Base-by-base conservation (phyloP, 1,140 invertebrate genomes). In the Dermatophagoides farinae region DNA sequence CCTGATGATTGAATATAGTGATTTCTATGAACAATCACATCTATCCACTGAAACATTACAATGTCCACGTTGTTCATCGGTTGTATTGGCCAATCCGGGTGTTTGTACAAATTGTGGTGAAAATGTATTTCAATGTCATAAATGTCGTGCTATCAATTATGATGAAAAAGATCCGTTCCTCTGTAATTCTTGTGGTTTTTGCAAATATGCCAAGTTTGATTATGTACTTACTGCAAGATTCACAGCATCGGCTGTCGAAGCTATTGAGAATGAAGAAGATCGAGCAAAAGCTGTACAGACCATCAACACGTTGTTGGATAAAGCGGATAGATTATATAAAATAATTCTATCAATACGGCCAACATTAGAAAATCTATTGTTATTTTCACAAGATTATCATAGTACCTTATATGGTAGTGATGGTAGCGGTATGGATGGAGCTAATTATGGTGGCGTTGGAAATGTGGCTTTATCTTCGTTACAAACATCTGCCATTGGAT, bases 181-280 rank as follows among this genome's bases (percentile, higher is more conserved):
- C 14, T 97, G 93, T 71, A 93, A 97, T 73, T 85, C 90, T 10
- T 98, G 93, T 74, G 93, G 93, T 1, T 97, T 96, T 73, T 97
- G 92, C 76, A 97, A 97, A 74, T 97, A 97, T 74, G 93, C 92
- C n/a, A 96, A 97, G 73, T 96, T 98, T 72, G 93, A 97, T 74
- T 92, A 78, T 59, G 89, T 85, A 11, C 75, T 97, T 51, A 85
- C 84, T 5, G 89, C 85, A 1, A 80, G 86, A 44, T 83, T 88
- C 0, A 92, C 88, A 68, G 93, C 88, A 74, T 25, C 53, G 1
- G 89, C 89, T 22, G 90, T 96, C 0, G 91, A 97, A 76, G 88
- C 88, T 0, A 95, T 97, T 46, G 91, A 97, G 69, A 93, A 83
- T 69, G 91, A 97, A 68, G 91, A 97, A 66, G 92, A 97, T 73